Evolutionary conservation across 2,888 invertebrate genomes (phyloP), one percentile per base, ranked within the genome.

Genomic region (Lydus trimaculatus): DNA sequence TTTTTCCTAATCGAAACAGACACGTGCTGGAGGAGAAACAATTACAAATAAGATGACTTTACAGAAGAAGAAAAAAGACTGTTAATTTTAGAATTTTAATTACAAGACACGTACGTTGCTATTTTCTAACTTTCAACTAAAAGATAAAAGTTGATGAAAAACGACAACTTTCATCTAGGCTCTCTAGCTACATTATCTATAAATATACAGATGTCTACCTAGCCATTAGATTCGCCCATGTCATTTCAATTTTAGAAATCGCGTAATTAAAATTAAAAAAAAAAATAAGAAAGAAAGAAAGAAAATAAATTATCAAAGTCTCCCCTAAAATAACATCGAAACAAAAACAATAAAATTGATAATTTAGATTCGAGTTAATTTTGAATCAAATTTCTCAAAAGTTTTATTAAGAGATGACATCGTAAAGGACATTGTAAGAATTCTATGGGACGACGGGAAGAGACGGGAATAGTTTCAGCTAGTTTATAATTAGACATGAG

Each of bases 381-480:
- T 39, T 39, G 39, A 15, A 15, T n/a, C n/a, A n/a, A 15, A n/a
- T 39, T 39, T n/a, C 39, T n/a, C n/a, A n/a, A 15, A 39, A 39
- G 15, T n/a, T 39, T 39, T 39, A 39, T 39, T 39, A 39, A n/a
- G 39, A 39, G 39, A 39, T n/a, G 43, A 43, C 43, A 43, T 17
- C 43, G 43, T 43, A 43, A 17, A 43, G 43, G 43, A 43, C 43
- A 43, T 17, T 7, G 43, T 43, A 17, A 17, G 43, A 43, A 17
- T 17, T 43, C n/a, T n/a, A 43, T n/a, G 8, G n/a, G 43, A 58
- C 33, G 28, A 67, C 67, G 67, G 67, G 67, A 63, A 67, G 63
- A 58, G 63, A 58, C 67, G 48, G 63, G 67, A 67, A 67, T 67
- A 67, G 48, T 31, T 63, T 63, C 60, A 67, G 67, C 67, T 67